Evolutionary conservation across 1,140 invertebrate genomes (phyloP).

Genomic region (Panagrolaimus sp.): DNA sequence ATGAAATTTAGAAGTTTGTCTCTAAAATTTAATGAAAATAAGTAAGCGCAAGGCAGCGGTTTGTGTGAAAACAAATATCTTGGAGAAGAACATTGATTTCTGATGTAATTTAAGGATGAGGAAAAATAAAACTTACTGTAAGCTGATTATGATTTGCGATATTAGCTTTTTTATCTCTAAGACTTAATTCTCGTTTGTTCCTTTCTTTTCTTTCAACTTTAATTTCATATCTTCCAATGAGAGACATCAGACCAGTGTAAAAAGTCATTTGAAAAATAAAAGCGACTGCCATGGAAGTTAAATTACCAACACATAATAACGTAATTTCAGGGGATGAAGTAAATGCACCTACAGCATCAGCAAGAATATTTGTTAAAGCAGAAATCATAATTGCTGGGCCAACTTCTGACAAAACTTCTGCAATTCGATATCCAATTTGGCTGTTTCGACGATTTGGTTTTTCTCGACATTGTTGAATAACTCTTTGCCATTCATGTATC

Average conservation of each 20-base stretch:
- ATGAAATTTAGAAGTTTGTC: slow-evolving; percentile 55
- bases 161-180: slow-evolving; percentile 38
- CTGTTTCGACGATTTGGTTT: slow-evolving; percentile 45
- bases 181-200: slow-evolving; percentile 42
- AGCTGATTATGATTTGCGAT: slow-evolving; percentile 33
- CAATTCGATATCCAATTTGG: slow-evolving; percentile 48
- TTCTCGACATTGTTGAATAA: slow-evolving; percentile 54
- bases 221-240: slow-evolving; percentile 53
- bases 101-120: too few species aligned
- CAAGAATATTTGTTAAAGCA: slow-evolving; percentile 54
- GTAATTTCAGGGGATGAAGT: slow-evolving; percentile 57
- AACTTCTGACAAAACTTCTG: slow-evolving; percentile 51
- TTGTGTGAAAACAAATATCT: too few species aligned
- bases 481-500: slow-evolving; percentile 58
- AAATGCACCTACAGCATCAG: slow-evolving; percentile 53
- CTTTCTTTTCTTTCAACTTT: slow-evolving; percentile 34
- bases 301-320: slow-evolving; percentile 51
- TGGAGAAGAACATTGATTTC: too few species aligned
- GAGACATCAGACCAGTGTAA: slow-evolving; percentile 48
- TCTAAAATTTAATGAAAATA: too few species aligned
- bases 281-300: slow-evolving; percentile 52
- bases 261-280: slow-evolving; percentile 58
- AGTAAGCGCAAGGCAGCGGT: too few species aligned
- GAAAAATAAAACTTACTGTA: slow-evolving; percentile 24
- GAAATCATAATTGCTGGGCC: slow-evolving; percentile 57